Conservation (phyloP, 2,888 invertebrate species). For the Hypena proboscidalis region DNA sequence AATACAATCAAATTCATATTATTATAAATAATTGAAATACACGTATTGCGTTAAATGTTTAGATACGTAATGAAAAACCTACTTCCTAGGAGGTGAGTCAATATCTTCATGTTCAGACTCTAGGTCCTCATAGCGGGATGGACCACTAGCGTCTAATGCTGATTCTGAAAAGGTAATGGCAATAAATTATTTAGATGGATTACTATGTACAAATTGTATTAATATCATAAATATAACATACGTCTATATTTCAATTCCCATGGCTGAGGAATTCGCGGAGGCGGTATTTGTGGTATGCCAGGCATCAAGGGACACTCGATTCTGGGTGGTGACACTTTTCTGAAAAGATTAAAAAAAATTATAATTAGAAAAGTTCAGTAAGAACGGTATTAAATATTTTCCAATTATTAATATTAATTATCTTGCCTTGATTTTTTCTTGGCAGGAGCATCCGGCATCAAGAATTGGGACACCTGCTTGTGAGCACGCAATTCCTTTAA, state of each 20-base stretch:
- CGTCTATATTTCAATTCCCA: not conserved
- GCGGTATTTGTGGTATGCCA: not conserved
- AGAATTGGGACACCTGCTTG: conserved; percentile 1
- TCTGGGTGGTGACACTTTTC: not conserved
- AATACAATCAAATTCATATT: conserved; percentile 27
- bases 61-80: not conserved
- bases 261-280: not conserved
- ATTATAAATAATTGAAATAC: conserved; percentile 39
- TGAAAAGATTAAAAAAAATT: not conserved
- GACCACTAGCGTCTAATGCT: not conserved
- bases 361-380: too few relatives aligned
- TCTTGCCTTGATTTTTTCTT: not conserved
- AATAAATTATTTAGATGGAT: too few relatives aligned
- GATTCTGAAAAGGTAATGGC: not conserved
- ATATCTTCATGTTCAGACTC: not conserved
- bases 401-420: not conserved
- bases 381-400: not conserved
- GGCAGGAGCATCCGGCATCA: not conserved
- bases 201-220: not conserved
- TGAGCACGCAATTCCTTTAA: too few relatives aligned
- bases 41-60: conserved; percentile 1
- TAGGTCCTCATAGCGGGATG: not conserved
- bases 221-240: too few relatives aligned
- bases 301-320: not conserved
- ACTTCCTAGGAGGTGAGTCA: not conserved